Percentiles rank a stretch among this genome's conserved stretches.
Conservation (phyloP, 2,113 vertebrate genomes). For the Callopanchax toddi region DNA sequence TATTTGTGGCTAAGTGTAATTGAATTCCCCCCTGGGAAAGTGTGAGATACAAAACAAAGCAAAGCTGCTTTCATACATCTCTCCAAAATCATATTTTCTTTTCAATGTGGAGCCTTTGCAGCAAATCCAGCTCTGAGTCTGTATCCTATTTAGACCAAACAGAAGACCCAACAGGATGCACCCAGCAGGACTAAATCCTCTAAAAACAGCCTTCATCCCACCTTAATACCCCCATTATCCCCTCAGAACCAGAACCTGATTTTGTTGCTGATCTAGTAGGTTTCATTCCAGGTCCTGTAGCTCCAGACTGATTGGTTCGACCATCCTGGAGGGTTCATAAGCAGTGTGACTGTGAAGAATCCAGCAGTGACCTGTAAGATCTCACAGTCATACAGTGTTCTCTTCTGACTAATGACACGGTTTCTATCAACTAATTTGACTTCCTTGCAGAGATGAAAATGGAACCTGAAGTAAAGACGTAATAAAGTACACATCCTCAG, state of each 20-base stretch:
- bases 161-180: slow-evolving; percentile 2
- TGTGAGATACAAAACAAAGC: slow-evolving; percentile 14
- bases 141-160: slow-evolving; percentile 5
- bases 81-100: slow-evolving; percentile 10
- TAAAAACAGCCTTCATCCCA: slow-evolving; percentile 9
- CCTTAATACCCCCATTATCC: slow-evolving; percentile 8
- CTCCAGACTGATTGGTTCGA: slow-evolving; percentile 41
- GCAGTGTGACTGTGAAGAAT: slow-evolving; percentile 4
- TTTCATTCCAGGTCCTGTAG: slow-evolving; percentile 23
- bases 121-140: not conserved
- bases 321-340: slow-evolving; percentile 9
- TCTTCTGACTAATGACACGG: slow-evolving; percentile 3
- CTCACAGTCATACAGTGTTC: slow-evolving; percentile 27
- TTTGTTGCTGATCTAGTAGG: slow-evolving; percentile 6
- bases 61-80: slow-evolving; percentile 15
- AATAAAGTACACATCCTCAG: not conserved
- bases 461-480: not conserved
- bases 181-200: slow-evolving; percentile 21
- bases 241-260: not conserved
- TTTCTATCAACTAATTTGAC: slow-evolving; percentile 31
- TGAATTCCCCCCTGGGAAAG: slow-evolving; percentile 6
- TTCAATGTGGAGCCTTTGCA: not conserved
- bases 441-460: slow-evolving; percentile 19
- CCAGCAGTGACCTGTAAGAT: not conserved
- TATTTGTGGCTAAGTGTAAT: slow-evolving; percentile 38